These are phyloP conservation scores for Coracopsis vasa DNA, from an alignment of 2,113 vertebrate genomes.

Conservation along the genomic window DNA sequence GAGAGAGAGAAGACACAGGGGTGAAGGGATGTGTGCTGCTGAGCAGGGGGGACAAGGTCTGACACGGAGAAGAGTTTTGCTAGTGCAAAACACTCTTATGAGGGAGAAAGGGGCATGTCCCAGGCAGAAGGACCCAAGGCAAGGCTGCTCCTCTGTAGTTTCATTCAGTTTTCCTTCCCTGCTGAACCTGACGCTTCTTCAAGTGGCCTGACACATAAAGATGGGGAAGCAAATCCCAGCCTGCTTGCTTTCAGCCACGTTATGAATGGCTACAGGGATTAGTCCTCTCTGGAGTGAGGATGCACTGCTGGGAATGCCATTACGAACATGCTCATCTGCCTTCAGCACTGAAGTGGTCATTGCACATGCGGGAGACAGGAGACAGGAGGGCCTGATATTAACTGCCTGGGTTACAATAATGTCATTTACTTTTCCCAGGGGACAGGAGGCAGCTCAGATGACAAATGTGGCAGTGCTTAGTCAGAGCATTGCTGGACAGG, in stretches of 20 bases:
- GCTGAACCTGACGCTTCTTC: neutral
- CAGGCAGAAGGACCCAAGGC: neutral
- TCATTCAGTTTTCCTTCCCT: neutral
- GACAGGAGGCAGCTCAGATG: neutral
- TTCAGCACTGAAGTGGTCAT: neutral
- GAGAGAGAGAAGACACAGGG: too few relatives aligned
- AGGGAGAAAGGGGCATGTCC: neutral
- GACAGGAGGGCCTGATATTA: neutral
- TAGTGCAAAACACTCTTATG: neutral
- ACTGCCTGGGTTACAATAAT: neutral
- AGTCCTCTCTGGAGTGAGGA: neutral
- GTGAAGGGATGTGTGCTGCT: too few relatives aligned
- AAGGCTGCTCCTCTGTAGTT: neutral
- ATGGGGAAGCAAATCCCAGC: neutral
- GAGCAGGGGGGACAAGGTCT: too few relatives aligned
- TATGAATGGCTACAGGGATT: neutral
- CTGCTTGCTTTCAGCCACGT: neutral
- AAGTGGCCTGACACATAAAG: neutral
- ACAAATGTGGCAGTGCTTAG: neutral
- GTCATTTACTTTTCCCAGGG: neutral
- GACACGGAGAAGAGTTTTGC: too few relatives aligned
- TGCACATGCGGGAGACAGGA: neutral
- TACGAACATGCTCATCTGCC: neutral
- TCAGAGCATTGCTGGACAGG: neutral
- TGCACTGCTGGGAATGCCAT: neutral